Evolutionary conservation across 1,140 invertebrate genomes (phyloP).

Genomic region (Brachionus calyciflorus): DNA sequence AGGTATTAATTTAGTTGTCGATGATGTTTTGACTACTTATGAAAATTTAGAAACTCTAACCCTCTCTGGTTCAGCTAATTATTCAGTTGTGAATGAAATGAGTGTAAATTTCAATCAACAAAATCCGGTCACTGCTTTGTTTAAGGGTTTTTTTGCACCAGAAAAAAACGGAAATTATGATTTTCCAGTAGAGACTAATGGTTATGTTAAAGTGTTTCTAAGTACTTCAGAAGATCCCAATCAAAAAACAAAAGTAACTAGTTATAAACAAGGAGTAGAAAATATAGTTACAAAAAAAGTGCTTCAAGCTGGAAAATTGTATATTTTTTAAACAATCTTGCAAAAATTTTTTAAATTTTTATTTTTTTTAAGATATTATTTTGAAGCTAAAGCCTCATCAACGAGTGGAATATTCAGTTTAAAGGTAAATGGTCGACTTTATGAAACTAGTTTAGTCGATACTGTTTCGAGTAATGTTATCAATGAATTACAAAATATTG

Average conservation of each 20-base stretch:
- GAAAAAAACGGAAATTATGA: slow-evolving; percentile 1
- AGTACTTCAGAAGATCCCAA: not conserved
- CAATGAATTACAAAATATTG: slow-evolving; percentile 42
- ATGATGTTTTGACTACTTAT: not conserved
- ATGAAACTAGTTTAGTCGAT: not conserved
- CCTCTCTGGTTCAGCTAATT: not conserved
- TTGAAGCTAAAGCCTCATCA: slow-evolving; percentile 20
- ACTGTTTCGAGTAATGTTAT: slow-evolving; percentile 9
- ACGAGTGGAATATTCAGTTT: not conserved
- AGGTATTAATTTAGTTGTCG: slow-evolving; percentile 16
- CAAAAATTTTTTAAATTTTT: not conserved
- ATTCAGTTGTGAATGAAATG: not conserved
- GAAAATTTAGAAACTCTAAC: not conserved
- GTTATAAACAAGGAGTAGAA: not conserved
- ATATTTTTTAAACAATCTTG: not conserved
- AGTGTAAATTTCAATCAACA: not conserved
- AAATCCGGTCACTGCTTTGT: slow-evolving; percentile 18
- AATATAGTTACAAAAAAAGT: not conserved
- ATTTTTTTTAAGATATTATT: not conserved
- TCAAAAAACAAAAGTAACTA: not conserved
- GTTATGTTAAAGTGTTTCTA: slow-evolving; percentile 1
- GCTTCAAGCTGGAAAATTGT: slow-evolving; percentile 15
- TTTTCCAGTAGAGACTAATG: slow-evolving; percentile 18
- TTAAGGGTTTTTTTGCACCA: slow-evolving; percentile 36
- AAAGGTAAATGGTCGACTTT: slow-evolving; percentile 1